A percentile compares a stretch with the other conserved stretches of the same genome.
These are phyloP conservation scores for Enteromius radiatus DNA, from an alignment of 2,797 vertebrate genomes.

Conservation along the genomic window DNA sequence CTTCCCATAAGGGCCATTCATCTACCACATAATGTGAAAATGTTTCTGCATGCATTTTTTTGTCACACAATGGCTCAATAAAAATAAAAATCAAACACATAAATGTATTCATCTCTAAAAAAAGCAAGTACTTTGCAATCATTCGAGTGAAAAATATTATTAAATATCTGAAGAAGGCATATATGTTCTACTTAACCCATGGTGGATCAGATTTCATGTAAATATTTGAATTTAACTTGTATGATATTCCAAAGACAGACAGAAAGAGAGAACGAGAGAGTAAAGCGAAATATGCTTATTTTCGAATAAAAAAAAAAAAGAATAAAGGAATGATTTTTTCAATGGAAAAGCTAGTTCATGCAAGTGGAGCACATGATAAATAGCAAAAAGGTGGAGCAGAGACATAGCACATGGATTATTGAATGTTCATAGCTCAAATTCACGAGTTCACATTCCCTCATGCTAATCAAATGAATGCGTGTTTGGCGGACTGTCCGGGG, in stretches of 20 bases:
- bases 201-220: neutral
- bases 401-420: neutral
- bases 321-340: too few relatives aligned
- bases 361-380: neutral
- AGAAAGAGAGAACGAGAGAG: too few relatives aligned
- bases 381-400: too few relatives aligned
- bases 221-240: neutral
- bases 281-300: neutral
- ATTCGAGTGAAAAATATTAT: neutral
- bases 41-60: neutral
- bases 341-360: neutral
- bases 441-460: too few relatives aligned
- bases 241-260: neutral
- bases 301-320: too few relatives aligned
- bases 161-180: neutral
- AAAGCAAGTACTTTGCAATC: neutral
- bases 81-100: neutral
- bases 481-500: too few relatives aligned
- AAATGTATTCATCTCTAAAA: neutral
- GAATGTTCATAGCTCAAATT: neutral
- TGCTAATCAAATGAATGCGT: too few relatives aligned
- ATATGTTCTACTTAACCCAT: neutral
- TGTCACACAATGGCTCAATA: conserved; percentile 4
- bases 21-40: conserved; percentile 30
- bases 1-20: neutral